Conservation (phyloP, 2,113 vertebrate species). For the Dipodomys spectabilis region DNA sequence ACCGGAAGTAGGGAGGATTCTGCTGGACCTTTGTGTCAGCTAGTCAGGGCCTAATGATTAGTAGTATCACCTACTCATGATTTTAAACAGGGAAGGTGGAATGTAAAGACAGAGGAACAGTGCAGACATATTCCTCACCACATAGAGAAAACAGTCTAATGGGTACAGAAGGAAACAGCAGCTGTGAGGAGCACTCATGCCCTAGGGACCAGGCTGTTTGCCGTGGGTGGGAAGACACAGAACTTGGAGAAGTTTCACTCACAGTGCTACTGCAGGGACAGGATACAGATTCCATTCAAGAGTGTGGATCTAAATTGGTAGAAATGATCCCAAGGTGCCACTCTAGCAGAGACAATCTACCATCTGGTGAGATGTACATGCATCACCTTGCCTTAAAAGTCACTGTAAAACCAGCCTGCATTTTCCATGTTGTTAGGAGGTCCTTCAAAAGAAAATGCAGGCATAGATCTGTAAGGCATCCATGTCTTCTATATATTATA, state of each 20-base stretch:
- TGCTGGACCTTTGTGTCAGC: neutral
- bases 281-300: neutral
- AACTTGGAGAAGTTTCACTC: neutral
- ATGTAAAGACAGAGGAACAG: neutral
- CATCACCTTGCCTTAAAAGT: neutral
- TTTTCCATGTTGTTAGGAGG: too few relatives aligned
- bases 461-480: neutral
- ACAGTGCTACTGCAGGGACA: neutral
- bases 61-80: neutral
- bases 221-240: neutral
- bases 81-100: neutral
- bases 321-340: neutral
- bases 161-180: neutral
- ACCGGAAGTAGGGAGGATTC: neutral
- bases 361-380: neutral
- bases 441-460: neutral
- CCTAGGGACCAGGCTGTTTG: neutral
- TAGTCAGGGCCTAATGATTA: neutral
- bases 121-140: neutral
- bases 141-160: neutral
- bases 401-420: neutral
- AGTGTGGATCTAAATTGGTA: too few relatives aligned
- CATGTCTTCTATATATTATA: neutral
- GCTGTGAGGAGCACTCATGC: neutral
- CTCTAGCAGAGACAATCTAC: neutral